Base-by-base conservation (phyloP, 1,140 invertebrate species). In the Armadillidium nasatum region DNA sequence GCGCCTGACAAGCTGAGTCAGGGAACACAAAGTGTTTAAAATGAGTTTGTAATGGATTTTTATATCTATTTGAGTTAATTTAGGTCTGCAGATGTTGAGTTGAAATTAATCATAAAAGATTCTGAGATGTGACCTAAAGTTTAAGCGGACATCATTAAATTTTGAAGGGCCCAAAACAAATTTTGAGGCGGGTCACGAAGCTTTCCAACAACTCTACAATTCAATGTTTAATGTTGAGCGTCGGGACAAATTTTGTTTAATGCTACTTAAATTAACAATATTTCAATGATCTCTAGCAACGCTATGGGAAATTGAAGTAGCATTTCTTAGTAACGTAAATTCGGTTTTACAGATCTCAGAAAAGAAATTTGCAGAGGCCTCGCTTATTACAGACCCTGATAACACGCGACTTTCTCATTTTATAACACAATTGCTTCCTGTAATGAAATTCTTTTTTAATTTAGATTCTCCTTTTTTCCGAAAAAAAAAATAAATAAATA, bases 41-140 rank as follows among this genome's bases (percentile, higher is more conserved):
- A 60, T 60, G 50, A 60, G 50, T 60, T 60, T 60, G 50, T 60
- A 60, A 60, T 60, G 50, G 11, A 60, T 60, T 60, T 60, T 60
- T 60, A 60, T 60, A 60, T 60, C 50, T 19, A 60, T 60, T 60
- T 60, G 50, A 60, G 50, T 19, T 60, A 60, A 60, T 60, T 60
- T 60, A 60, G 19, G 50, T 13, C 50, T 60, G 7, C 50, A 60
- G 50, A 60, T 60, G 50, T 60, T 60, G 50, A 60, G 50, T 60
- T 60, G 50, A 60, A 60, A 60, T 60, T 60, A 60, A 60, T 15
- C 50, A 60, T 60, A 60, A 60, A 60, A 60, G 50, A 60, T 60
- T 60, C 50, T 60, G 50, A 60, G 19, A 60, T 60, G 50, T 60
- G 50, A 60, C 50, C 50, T 60, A 15, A 60, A 60, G 50, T 60